Conservation (phyloP, 2,888 invertebrate species). For the Hydriomena furcata region DNA sequence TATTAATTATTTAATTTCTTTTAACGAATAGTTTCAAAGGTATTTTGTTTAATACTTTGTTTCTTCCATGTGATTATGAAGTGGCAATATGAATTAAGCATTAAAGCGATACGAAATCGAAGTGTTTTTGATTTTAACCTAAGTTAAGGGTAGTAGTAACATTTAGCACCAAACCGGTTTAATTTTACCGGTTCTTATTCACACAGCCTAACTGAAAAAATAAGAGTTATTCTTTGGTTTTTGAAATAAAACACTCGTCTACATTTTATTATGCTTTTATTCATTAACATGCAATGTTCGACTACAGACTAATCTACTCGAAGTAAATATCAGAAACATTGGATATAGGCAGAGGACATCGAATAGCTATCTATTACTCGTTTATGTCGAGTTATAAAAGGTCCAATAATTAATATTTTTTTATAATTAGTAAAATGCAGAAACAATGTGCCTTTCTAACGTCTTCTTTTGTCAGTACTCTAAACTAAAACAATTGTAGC, state of each 20-base stretch:
- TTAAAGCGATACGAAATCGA: slow-evolving; percentile 54
- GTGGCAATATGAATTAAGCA: slow-evolving; percentile 75
- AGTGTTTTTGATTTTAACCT: no score
- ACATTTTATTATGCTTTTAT: slow-evolving; percentile 13
- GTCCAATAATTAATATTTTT: slow-evolving; percentile 2
- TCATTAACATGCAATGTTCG: slow-evolving; percentile 14
- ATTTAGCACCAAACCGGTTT: no score
- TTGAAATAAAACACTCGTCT: slow-evolving; percentile 9
- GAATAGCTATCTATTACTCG: not conserved
- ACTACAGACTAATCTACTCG: slow-evolving; percentile 14
- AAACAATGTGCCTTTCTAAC: not conserved
- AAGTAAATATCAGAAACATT: slow-evolving; percentile 5
- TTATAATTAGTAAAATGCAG: slow-evolving; percentile 2
- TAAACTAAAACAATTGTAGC: slow-evolving; percentile 4
- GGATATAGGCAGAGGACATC: not conserved
- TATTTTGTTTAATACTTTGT: slow-evolving; percentile 73
- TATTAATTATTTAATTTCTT: slow-evolving; percentile 70
- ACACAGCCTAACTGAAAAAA: no score
- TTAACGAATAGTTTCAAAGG: slow-evolving; percentile 63
- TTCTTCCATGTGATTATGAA: slow-evolving; percentile 80
- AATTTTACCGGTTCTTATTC: no score
- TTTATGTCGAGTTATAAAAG: not conserved
- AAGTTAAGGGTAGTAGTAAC: no score
- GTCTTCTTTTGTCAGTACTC: not conserved
- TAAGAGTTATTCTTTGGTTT: not conserved